These are phyloP conservation scores for Rhagium mordax DNA, from an alignment of 2,888 invertebrate species.

Conservation along the genomic window DNA sequence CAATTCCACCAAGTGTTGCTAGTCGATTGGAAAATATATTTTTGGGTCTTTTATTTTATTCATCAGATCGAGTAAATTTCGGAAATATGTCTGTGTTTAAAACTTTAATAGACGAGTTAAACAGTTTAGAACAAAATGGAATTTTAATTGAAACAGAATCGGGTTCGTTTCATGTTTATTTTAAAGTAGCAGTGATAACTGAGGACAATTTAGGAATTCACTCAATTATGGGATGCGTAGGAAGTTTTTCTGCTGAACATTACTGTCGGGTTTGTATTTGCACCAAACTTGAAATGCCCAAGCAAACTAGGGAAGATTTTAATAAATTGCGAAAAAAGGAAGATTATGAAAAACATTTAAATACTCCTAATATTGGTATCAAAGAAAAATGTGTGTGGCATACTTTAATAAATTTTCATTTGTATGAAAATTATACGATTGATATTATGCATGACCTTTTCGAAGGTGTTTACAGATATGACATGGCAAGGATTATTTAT, in stretches of 20 bases:
- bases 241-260: constrained; percentile 51
- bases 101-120: neutral
- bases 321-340: neutral
- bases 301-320: constrained; percentile 13
- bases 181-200: neutral
- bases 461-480: constrained; percentile 57
- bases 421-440: constrained; percentile 55
- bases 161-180: neutral
- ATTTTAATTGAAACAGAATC: neutral
- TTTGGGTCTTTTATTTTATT: constrained; percentile 44
- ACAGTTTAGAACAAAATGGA: neutral
- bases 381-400: constrained; percentile 57
- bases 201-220: neutral
- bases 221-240: constrained; percentile 46
- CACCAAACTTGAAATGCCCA: neutral
- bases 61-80: constrained; percentile 2
- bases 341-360: constrained; percentile 33
- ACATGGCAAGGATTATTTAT: constrained; percentile 55
- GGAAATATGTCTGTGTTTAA: neutral
- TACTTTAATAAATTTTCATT: constrained; percentile 54
- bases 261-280: constrained; percentile 53
- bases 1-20: constrained; percentile 43
- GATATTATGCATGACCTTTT: constrained; percentile 62
- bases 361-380: constrained; percentile 33
- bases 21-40: constrained; percentile 49